phyloP scores from a whole-genome alignment of 2,113 vertebrate species.

The Protomyctophum bolini region DNA sequence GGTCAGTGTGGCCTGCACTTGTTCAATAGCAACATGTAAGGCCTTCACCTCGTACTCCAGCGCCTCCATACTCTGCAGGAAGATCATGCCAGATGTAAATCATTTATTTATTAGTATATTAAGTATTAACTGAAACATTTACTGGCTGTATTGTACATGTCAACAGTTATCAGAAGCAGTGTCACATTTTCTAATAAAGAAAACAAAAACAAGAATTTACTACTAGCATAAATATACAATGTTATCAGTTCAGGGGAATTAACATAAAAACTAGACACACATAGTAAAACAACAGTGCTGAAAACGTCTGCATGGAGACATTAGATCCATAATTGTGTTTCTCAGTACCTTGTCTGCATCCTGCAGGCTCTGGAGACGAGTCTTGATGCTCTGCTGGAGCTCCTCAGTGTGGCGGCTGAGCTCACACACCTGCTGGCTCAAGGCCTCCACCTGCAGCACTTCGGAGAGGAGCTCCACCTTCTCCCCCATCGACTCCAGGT shows the following conservation, averaged over 20 bases:
- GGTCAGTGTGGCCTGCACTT: conserved; percentile 86
- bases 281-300: background rate
- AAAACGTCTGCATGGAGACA: background rate
- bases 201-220: too few relatives aligned
- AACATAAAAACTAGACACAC: background rate
- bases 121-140: too few relatives aligned
- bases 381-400: conserved; percentile 84
- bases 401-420: conserved; percentile 87
- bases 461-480: conserved; percentile 84
- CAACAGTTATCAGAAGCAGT: too few relatives aligned
- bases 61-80: conserved; percentile 89
- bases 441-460: conserved; percentile 84
- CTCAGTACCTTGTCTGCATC: conserved; percentile 90
- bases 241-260: background rate
- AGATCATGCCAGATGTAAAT: background rate
- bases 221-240: too few relatives aligned
- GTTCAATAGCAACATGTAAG: conserved; percentile 88
- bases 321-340: background rate
- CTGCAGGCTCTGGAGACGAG: conserved; percentile 85
- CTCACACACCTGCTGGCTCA: conserved; percentile 89
- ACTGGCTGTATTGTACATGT: too few relatives aligned
- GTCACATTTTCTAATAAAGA: too few relatives aligned
- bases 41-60: conserved; percentile 89
- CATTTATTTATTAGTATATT: background rate
- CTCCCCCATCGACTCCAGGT: conserved; percentile 89